These are phyloP conservation scores for Hypercompe scribonia DNA, from an alignment of 2,888 invertebrate species.

Conservation along the genomic window DNA sequence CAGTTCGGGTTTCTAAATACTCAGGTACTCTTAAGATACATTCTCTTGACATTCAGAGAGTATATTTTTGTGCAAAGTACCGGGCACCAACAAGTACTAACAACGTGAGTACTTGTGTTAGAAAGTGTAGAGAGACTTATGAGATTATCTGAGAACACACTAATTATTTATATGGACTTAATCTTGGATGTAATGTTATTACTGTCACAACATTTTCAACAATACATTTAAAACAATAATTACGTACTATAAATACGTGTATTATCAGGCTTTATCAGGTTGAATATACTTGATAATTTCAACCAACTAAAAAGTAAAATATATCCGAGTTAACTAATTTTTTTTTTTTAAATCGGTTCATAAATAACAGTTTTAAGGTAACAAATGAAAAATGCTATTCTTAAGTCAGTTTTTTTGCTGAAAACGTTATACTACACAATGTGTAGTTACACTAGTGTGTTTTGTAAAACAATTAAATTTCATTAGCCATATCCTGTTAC, in stretches of 20 bases:
- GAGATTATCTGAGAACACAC: background rate
- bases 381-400: too few relatives aligned
- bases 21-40: background rate
- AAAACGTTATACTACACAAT: too few relatives aligned
- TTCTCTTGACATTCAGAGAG: background rate
- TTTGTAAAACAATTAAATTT: slow-evolving; percentile 46
- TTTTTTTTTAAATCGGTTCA: too few relatives aligned
- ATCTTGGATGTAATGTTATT: background rate
- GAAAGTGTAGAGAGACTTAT: background rate
- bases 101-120: background rate
- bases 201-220: background rate
- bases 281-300: too few relatives aligned
- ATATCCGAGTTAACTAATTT: too few relatives aligned
- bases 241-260: too few relatives aligned
- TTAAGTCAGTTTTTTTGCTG: too few relatives aligned
- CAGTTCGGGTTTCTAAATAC: too few relatives aligned
- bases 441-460: slow-evolving; percentile 3
- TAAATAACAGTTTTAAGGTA: background rate
- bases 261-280: too few relatives aligned
- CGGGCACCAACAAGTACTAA: background rate
- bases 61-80: background rate
- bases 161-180: background rate
- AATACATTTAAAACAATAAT: background rate
- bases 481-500: slow-evolving; percentile 50
- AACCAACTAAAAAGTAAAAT: too few relatives aligned